Conservation (phyloP, 2,113 vertebrate genomes). For the Scomber colias region DNA sequence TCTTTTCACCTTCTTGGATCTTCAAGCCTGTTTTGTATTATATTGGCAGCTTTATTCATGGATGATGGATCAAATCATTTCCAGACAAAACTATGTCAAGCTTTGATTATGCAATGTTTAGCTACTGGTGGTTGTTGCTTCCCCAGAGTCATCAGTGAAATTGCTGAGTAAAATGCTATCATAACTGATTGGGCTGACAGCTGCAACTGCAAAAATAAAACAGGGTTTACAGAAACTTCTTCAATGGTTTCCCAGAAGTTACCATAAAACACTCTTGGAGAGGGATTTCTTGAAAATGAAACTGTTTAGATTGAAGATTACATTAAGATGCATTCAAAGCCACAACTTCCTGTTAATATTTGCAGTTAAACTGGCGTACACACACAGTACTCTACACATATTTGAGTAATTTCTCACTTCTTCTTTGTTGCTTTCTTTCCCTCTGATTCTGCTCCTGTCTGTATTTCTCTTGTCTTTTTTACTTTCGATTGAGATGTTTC, state of each 20-base stretch:
- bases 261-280: too few species aligned
- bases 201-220: constrained; percentile 43
- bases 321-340: background rate
- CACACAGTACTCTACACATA: background rate
- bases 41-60: constrained; percentile 27
- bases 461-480: background rate
- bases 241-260: constrained; percentile 9
- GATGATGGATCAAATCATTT: constrained; percentile 38
- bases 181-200: constrained; percentile 28
- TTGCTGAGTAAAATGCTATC: constrained; percentile 38
- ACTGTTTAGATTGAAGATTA: background rate
- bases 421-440: background rate
- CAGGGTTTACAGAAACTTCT: constrained; percentile 10
- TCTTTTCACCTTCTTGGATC: constrained; percentile 4
- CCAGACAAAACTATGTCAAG: background rate
- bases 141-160: constrained; percentile 9
- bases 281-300: background rate
- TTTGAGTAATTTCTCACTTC: background rate
- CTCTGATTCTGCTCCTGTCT: background rate
- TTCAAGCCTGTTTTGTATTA: constrained; percentile 12
- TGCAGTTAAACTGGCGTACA: background rate
- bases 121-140: constrained; percentile 1
- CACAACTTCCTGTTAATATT: background rate
- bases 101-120: constrained; percentile 15
- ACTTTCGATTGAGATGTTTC: background rate